A percentile compares a stretch with the other conserved stretches of the same genome.
Evolutionary conservation across 1,140 invertebrate species (phyloP).

Genomic region (Drosophila sp.): DNA sequence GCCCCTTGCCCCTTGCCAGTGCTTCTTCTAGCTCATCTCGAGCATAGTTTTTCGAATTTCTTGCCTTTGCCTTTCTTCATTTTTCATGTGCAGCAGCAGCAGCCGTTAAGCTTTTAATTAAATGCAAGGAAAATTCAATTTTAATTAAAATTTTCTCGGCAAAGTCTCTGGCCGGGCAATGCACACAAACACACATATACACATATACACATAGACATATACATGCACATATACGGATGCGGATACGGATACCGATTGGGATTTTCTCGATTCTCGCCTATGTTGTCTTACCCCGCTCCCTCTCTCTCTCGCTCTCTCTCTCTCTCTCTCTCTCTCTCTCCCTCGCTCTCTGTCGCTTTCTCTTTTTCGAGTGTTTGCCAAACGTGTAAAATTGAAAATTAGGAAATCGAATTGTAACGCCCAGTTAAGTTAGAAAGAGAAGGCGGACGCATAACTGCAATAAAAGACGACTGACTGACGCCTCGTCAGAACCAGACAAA

Average conservation of each 20-base stretch:
- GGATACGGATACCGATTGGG: conserved; percentile 37
- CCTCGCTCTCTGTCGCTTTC: not conserved
- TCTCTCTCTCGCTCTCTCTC: not conserved
- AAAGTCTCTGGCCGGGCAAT: conserved; percentile 65
- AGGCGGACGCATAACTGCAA: not conserved
- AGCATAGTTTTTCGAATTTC: conserved; percentile 67
- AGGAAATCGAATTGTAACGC: conserved; percentile 78
- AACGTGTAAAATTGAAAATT: conserved; percentile 83
- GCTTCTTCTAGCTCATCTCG: conserved; percentile 36
- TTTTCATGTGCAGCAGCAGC: conserved; percentile 54
- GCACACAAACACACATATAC: too few relatives aligned
- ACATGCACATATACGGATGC: too few relatives aligned
- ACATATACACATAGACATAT: too few relatives aligned
- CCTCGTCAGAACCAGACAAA: conserved; percentile 51
- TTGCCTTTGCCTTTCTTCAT: conserved; percentile 57
- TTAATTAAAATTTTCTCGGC: conserved; percentile 79
- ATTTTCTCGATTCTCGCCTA: conserved; percentile 47
- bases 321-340: not conserved
- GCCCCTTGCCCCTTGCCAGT: not conserved
- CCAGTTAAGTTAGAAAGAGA: conserved; percentile 6
- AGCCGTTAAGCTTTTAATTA: conserved; percentile 79
- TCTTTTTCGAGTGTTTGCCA: conserved; percentile 67
- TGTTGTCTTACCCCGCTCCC: conserved; percentile 23
- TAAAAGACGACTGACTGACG: not conserved
- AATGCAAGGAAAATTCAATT: conserved; percentile 82